Conservation (phyloP, 1,140 invertebrate species). For the Achroia grisella region DNA sequence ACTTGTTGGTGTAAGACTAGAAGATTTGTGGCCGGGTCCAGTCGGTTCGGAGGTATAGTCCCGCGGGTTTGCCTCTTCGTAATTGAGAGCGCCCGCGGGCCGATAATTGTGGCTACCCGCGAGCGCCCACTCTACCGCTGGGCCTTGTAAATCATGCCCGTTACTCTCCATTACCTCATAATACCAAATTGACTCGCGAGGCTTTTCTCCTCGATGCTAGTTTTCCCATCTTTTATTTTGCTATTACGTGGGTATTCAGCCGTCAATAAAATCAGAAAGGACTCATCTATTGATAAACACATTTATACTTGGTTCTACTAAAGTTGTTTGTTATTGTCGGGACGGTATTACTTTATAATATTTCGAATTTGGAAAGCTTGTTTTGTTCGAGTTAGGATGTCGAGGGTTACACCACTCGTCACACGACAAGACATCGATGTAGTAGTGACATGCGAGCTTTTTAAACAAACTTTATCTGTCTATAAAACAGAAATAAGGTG, state of each 20-base stretch:
- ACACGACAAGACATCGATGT: conserved; percentile 56
- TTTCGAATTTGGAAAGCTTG: conserved; percentile 11
- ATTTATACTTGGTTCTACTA: too few relatives aligned
- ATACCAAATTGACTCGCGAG: conserved; percentile 67
- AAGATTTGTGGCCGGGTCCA: conserved; percentile 55
- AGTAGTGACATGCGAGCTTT: conserved; percentile 64
- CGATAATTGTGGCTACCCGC: conserved; percentile 63
- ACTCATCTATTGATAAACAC: too few relatives aligned
- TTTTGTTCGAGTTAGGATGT: conserved; percentile 35
- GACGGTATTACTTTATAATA: background rate
- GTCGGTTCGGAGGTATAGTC: conserved; percentile 42
- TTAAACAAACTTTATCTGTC: conserved; percentile 63
- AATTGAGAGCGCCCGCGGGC: conserved; percentile 70
- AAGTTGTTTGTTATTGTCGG: background rate
- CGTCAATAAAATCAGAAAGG: too few relatives aligned
- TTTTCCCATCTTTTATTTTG: conserved; percentile 14
- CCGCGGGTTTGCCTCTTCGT: conserved; percentile 65
- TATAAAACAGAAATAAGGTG: conserved; percentile 67
- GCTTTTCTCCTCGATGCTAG: conserved; percentile 37
- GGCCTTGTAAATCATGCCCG: conserved; percentile 65
- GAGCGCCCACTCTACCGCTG: conserved; percentile 31
- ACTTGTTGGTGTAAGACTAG: conserved; percentile 40
- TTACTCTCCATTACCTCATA: conserved; percentile 71
- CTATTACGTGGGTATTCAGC: too few relatives aligned
- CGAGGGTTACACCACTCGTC: conserved; percentile 52